Conservation (phyloP, 2,888 invertebrate genomes). For the Hermodice carunculata region DNA sequence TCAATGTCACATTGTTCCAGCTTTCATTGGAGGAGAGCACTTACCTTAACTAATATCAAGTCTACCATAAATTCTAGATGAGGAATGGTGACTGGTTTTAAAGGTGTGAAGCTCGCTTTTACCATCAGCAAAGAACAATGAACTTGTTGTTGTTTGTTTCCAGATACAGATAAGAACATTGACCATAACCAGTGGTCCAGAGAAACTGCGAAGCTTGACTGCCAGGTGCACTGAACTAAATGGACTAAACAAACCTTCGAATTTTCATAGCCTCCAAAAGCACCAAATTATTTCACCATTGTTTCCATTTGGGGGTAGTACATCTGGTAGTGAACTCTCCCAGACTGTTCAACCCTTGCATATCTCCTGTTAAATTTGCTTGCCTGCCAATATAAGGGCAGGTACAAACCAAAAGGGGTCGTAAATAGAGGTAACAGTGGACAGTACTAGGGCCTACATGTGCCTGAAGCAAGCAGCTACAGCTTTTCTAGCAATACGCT, state of each 20-base stretch:
- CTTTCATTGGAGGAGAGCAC: neutral
- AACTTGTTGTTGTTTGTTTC: slow-evolving; percentile 17
- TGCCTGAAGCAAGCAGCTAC: slow-evolving; percentile 41
- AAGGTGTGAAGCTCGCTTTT: slow-evolving; percentile 39
- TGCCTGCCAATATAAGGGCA: slow-evolving; percentile 35
- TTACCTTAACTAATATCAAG: slow-evolving; percentile 6
- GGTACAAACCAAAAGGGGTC: slow-evolving; percentile 46
- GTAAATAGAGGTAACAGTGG: slow-evolving; percentile 38
- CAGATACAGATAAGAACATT: slow-evolving; percentile 40
- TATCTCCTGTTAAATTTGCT: slow-evolving; percentile 37
- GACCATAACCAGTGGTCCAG: slow-evolving; percentile 39
- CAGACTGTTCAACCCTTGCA: slow-evolving; percentile 31
- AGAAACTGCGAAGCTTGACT: slow-evolving; percentile 41
- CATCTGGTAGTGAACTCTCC: slow-evolving; percentile 35
- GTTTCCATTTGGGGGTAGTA: neutral
- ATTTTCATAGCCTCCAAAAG: neutral
- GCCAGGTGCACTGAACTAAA: slow-evolving; percentile 28
- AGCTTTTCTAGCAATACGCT: too few relatives aligned
- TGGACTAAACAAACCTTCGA: slow-evolving; percentile 27
- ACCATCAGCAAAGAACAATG: slow-evolving; percentile 39
- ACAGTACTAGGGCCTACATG: slow-evolving; percentile 38
- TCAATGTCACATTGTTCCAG: slow-evolving; percentile 10
- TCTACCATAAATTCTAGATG: slow-evolving; percentile 41
- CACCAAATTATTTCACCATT: neutral
- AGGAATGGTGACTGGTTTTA: slow-evolving; percentile 37